A percentile compares a stretch with the other conserved stretches of the same genome.
phyloP scores from a whole-genome alignment of 2,113 vertebrate genomes.

The Gasterosteus nipponicus region DNA sequence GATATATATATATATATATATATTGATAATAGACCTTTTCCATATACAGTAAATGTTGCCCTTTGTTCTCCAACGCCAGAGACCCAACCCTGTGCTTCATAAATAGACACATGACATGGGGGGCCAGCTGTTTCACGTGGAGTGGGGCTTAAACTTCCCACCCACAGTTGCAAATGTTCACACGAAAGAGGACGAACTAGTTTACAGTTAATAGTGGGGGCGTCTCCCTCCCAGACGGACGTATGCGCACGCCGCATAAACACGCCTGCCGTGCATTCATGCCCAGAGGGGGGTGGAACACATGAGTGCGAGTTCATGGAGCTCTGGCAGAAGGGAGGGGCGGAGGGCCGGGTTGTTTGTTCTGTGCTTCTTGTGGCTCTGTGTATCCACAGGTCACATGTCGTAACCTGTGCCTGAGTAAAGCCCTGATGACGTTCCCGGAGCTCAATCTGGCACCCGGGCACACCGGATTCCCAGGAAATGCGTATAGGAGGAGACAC shows the following conservation, averaged over 20 bases:
- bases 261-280: slow-evolving; percentile 18
- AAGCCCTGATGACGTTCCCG: slow-evolving; percentile 33
- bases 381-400: slow-evolving; percentile 69
- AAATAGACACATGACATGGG: slow-evolving; percentile 27
- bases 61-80: background rate
- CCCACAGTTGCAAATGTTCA: slow-evolving; percentile 46
- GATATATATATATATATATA: too few species aligned
- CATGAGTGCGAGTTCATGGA: slow-evolving; percentile 37
- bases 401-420: slow-evolving; percentile 61
- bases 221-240: slow-evolving; percentile 8
- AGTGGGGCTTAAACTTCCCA: slow-evolving; percentile 21
- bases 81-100: background rate
- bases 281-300: slow-evolving; percentile 38
- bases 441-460: slow-evolving; percentile 33
- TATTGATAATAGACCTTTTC: background rate
- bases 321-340: slow-evolving; percentile 28
- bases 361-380: slow-evolving; percentile 18
- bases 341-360: slow-evolving; percentile 42
- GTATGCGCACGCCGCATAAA: slow-evolving; percentile 23
- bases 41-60: background rate
- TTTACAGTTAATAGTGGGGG: slow-evolving; percentile 2
- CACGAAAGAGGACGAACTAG: slow-evolving; percentile 40
- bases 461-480: slow-evolving; percentile 63
- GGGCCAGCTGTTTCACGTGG: slow-evolving; percentile 63
- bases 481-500: slow-evolving; percentile 3